Conservation (phyloP, 2,113 vertebrate species). For the Riparia riparia region DNA sequence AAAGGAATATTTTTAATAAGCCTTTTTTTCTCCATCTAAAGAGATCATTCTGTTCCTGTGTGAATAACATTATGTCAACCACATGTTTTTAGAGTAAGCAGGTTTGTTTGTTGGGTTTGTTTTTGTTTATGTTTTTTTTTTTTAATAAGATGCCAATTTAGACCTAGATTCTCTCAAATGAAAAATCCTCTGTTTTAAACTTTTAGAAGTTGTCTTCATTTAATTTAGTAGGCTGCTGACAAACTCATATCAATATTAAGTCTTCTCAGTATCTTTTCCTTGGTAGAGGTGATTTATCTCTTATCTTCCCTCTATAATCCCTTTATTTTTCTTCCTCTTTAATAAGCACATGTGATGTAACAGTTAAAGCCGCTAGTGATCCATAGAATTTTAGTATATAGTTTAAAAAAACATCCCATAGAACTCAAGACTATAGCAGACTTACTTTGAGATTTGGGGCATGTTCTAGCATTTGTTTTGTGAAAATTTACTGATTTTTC, state of each 20-base stretch:
- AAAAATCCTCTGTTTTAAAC: background rate
- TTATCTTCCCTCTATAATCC: background rate
- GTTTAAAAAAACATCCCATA: background rate
- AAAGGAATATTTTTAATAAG: background rate
- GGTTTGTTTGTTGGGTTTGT: background rate
- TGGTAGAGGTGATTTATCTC: background rate
- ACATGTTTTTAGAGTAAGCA: background rate
- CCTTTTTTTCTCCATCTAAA: background rate
- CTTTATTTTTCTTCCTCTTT: background rate
- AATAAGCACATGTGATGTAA: background rate
- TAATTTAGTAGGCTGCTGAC: background rate
- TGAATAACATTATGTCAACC: background rate
- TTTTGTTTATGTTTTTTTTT: background rate
- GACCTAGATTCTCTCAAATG: background rate
- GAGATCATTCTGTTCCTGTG: background rate
- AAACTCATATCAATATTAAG: background rate
- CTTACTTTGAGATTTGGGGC: background rate
- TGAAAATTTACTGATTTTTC: background rate
- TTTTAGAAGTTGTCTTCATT: background rate
- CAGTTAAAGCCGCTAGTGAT: background rate
- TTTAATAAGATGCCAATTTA: background rate
- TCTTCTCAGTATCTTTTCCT: background rate
- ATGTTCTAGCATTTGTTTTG: background rate
- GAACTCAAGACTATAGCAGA: background rate
- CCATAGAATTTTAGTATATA: background rate